Conservation (phyloP, 2,113 vertebrate species). For the Perca fluviatilis region DNA sequence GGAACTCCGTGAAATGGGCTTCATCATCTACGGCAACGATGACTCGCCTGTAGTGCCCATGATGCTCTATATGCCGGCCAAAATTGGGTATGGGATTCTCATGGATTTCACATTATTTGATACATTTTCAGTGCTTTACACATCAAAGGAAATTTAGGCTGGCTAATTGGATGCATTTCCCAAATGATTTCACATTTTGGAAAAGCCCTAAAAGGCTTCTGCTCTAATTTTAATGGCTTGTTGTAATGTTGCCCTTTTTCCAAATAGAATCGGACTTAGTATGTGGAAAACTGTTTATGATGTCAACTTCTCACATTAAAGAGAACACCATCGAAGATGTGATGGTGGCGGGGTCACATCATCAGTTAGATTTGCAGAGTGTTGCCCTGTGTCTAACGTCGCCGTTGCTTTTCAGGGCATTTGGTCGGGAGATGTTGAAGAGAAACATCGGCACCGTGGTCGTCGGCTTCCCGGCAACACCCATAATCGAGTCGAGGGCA, state of each 20-base stretch:
- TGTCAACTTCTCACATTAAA: constrained; percentile 31
- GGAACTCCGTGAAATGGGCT: constrained; percentile 92
- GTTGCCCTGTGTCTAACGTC: constrained; percentile 8
- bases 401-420: constrained; percentile 84
- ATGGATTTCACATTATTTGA: neutral
- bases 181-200: constrained; percentile 3
- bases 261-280: constrained; percentile 14
- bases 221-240: neutral
- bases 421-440: constrained; percentile 97
- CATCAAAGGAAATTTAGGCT: neutral
- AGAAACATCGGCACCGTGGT: constrained; percentile 95
- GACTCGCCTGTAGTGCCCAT: constrained; percentile 96
- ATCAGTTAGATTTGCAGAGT: neutral
- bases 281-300: constrained; percentile 14
- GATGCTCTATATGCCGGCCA: constrained; percentile 99
- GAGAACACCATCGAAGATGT: constrained; percentile 17
- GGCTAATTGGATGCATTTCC: neutral
- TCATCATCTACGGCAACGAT: constrained; percentile 97
- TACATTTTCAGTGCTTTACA: neutral
- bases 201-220: neutral
- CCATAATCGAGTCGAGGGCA: constrained; percentile 97
- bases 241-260: neutral
- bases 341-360: constrained; percentile 7
- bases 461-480: constrained; percentile 97
- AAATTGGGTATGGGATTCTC: constrained; percentile 89